A percentile compares a stretch with the other conserved stretches of the same genome.
phyloP scores from a whole-genome alignment of 2,888 invertebrate species.

The Drosophila histrio region DNA sequence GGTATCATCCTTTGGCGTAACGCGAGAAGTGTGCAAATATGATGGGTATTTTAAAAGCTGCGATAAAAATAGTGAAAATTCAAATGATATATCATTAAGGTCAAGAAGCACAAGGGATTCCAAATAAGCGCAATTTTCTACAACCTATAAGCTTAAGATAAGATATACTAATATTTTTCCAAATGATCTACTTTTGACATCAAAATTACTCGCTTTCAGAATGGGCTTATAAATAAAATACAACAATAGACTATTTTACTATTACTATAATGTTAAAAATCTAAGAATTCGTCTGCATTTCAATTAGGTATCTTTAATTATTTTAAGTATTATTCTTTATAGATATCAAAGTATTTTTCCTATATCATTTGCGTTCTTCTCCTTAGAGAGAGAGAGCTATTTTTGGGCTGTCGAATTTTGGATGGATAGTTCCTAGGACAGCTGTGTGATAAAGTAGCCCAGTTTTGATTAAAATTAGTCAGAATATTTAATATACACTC shows the following conservation, averaged over 20 bases:
- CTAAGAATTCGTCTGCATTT: neutral
- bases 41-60: constrained; percentile 70
- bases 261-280: neutral
- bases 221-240: constrained; percentile 33
- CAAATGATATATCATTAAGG: constrained; percentile 50
- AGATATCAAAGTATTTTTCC: neutral
- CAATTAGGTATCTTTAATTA: neutral
- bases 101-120: constrained; percentile 37
- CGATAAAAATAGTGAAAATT: constrained; percentile 59
- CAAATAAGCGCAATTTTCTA: constrained; percentile 20
- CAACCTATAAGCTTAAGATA: constrained; percentile 6
- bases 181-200: constrained; percentile 30
- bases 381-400: neutral
- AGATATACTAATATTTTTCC: constrained; percentile 2
- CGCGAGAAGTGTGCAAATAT: constrained; percentile 77
- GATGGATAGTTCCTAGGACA: constrained; percentile 7
- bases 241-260: constrained; percentile 1
- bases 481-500: neutral
- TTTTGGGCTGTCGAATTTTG: neutral
- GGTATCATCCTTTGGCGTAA: constrained; percentile 70
- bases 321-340: constrained; percentile 4
- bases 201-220: constrained; percentile 51
- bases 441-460: constrained; percentile 12
- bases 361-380: neutral
- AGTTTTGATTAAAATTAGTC: constrained; percentile 1